Percentiles rank a stretch among this genome's conserved stretches.
Conservation (phyloP, 2,797 vertebrate genomes). For the Malurus leucopterus region DNA sequence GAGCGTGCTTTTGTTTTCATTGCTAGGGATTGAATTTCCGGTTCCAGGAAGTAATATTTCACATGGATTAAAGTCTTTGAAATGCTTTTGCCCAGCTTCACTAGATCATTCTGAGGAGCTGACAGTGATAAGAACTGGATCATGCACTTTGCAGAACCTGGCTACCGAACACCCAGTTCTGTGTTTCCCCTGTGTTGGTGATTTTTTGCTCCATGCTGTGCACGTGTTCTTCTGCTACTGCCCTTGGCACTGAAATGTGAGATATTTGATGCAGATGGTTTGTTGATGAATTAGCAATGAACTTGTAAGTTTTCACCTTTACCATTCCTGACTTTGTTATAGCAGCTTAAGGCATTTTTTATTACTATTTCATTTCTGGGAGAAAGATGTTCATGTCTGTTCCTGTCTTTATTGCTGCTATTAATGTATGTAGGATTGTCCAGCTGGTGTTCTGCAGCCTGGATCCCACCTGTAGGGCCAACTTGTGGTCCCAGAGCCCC, state of each 20-base stretch:
- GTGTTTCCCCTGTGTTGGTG: accelerated
- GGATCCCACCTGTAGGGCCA: background rate
- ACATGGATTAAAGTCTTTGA: constrained; percentile 51
- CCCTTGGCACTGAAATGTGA: background rate
- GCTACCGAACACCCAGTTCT: background rate
- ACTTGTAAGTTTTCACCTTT: background rate
- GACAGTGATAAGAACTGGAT: background rate
- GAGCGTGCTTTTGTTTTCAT: constrained; percentile 46
- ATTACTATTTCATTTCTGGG: background rate
- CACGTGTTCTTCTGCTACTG: background rate
- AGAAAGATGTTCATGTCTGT: background rate
- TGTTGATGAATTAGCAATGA: constrained; percentile 5
- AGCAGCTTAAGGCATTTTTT: background rate
- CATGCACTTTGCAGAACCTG: background rate
- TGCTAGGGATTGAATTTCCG: constrained; percentile 51
- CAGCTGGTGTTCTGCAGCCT: background rate
- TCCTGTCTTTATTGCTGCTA: background rate
- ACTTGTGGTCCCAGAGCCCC: background rate
- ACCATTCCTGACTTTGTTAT: background rate
- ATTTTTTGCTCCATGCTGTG: background rate
- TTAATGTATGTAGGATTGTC: background rate
- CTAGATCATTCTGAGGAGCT: constrained; percentile 26
- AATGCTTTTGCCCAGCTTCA: constrained; percentile 18
- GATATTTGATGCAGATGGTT: background rate
- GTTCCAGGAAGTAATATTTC: constrained; percentile 53